Evolutionary conservation across 1,140 invertebrate species (phyloP), one percentile per base, ranked within the genome.

Genomic region (Parasteatoda tepidariorum): DNA sequence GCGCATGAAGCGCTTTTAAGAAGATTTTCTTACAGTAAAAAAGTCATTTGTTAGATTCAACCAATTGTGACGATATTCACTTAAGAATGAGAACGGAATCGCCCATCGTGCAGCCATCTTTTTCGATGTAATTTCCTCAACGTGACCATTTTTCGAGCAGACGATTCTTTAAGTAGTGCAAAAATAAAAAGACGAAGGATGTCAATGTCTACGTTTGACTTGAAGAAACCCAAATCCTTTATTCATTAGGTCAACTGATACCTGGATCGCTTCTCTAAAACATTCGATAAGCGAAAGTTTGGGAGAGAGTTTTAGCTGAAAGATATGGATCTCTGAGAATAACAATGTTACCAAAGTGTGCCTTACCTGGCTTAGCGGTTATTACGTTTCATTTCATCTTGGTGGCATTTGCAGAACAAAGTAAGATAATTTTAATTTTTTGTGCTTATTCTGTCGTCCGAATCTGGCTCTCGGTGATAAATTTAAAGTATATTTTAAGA

Each of bases 61-160:
- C 74, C 61, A 66, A 26, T 78, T 78, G 38, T 78, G 62, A 78
- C 74, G 74, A 78, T 78, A 78, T 78, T 78, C 74, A 30, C 28
- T 33, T 24, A 38, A 66, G 62, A 78, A 78, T 66, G 61, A 54
- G 74, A 78, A 78, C 74, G 28, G 61, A 33, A 66, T 48, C 67
- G 34, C 41, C 59, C 26, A 62, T 38, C 73, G 73, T 61, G 55
- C 38, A 18, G 55, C 26, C 15, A 55, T 75, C 62, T 57, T 48
- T 48, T 61, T 30, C 55, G 11, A 28, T 38, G 33, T 57, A 75
- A 31, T 24, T 66, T 66, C 59, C 28, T 66, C 28, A 24, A 48
- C 74, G 26, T 38, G 55, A 74, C n/a, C n/a, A n/a, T 61, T 30
- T 59, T 61, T 54, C 34, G 24, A 78, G 61, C 74, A 75, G 61